Conservation (phyloP, 1,140 invertebrate species). For the Sinella curviseta region DNA sequence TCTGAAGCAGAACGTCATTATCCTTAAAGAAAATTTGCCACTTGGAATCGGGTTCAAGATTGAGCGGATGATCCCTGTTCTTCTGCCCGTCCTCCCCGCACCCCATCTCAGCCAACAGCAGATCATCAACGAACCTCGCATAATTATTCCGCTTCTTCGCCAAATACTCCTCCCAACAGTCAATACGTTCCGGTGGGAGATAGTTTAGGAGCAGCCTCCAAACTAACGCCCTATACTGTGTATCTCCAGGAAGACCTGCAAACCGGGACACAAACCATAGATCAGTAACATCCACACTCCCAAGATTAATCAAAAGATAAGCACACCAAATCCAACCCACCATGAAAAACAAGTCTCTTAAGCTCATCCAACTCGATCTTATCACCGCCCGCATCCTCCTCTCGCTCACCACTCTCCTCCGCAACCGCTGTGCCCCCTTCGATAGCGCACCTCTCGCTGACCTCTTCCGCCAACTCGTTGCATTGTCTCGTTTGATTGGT, state of each 20-base stretch:
- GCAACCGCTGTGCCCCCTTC: background rate
- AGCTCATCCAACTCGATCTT: conserved; percentile 66
- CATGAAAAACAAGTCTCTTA: conserved; percentile 72
- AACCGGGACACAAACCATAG: conserved; percentile 26
- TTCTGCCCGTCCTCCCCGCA: conserved; percentile 54
- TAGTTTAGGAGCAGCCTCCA: conserved; percentile 71
- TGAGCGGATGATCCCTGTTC: conserved; percentile 82
- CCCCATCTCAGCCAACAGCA: conserved; percentile 51
- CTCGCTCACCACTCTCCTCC: background rate
- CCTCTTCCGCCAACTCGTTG: no score
- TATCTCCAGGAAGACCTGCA: conserved; percentile 37
- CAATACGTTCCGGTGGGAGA: conserved; percentile 64
- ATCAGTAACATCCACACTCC: background rate
- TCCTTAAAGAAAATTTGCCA: conserved; percentile 95
- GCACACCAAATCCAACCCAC: conserved; percentile 56
- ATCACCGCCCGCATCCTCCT: conserved; percentile 54
- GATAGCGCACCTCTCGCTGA: background rate
- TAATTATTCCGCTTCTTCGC: conserved; percentile 73
- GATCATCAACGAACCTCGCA: conserved; percentile 72
- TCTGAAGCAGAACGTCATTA: conserved; percentile 93
- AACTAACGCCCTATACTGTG: conserved; percentile 34
- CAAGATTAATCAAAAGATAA: conserved; percentile 15
- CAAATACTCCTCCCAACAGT: conserved; percentile 67
- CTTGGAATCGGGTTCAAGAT: conserved; percentile 86
- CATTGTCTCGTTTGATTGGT: conserved; percentile 9